Evolutionary conservation across 2,113 vertebrate species (phyloP), one percentile per base, ranked within the genome.

Genomic region (Numenius arquata): DNA sequence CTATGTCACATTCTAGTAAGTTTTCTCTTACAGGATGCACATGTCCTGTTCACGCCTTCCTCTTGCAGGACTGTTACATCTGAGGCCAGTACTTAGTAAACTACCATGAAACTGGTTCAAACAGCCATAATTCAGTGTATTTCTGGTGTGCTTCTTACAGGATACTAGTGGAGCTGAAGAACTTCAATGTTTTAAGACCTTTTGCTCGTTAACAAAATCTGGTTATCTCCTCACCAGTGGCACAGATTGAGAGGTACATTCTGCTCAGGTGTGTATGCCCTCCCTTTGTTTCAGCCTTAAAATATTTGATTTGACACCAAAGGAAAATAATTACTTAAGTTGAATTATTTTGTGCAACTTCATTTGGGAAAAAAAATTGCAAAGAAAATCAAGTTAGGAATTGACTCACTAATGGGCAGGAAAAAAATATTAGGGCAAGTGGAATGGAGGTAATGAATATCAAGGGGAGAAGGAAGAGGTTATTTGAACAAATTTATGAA

Each of bases 291-390:
- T 90, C 53, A 85, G 32, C 15, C 41, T 55, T 50, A 88, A 72
- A 72, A n/a, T 40, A 92, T 32, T 53, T 61, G 4, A 81, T 73
- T 82, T 93, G 36, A 25, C n/a, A 92, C 21, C 32, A 62, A 50
- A 88, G 23, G n/a, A 89, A 91, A 85, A 71, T 79, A 82, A 68
- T 83, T 90, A 83, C 17, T 70, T 15, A 53, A 73, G 38, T 2
- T 79, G 43, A 95, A 84, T 83, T 90, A 88, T 72, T 94, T 90
- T 84, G 15, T 80, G 59, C 36, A 89, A 67, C 59, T 62, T 89
- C 15, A 77, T 81, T 85, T 86, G 11, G 34, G 50, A n/a, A 79
- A 83, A 80, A 77, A 80, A 66, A 73, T 11, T 29, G 52, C 22
- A 50, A 86, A 70, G 50, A 86, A 80, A 85, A 96, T 38, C 50